These are phyloP conservation scores for Ceratina calcarata DNA, from an alignment of 1,140 invertebrate species.

Conservation along the genomic window DNA sequence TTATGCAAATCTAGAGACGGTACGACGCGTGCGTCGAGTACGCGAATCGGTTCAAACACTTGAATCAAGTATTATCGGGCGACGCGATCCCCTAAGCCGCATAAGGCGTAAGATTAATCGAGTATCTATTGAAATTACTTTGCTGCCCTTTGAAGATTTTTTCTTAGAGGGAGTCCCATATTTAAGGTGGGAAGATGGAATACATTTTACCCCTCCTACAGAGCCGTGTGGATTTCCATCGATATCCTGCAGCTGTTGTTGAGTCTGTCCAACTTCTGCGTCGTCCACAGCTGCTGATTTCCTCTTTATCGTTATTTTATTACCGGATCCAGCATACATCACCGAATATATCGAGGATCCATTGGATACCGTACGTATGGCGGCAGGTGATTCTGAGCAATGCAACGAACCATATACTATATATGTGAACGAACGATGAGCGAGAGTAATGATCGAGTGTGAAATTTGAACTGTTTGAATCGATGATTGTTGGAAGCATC, in stretches of 20 bases:
- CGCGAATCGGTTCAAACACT: conserved; percentile 47
- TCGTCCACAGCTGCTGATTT: conserved; percentile 83
- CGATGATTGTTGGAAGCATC: too few species aligned
- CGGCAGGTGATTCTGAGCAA: conserved; percentile 68
- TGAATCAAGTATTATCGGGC: conserved; percentile 51
- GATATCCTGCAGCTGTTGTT: conserved; percentile 56
- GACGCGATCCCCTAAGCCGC: conserved; percentile 25
- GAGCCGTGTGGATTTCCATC: conserved; percentile 70
- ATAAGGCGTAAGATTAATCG: conserved; percentile 56
- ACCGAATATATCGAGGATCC: conserved; percentile 88
- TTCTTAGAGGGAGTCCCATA: conserved; percentile 74
- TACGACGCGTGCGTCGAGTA: conserved; percentile 52
- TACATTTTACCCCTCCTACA: conserved; percentile 77
- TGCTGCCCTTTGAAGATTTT: conserved; percentile 78
- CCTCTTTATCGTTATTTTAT: conserved; percentile 91
- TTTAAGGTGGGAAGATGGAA: conserved; percentile 77
- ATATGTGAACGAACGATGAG: too few species aligned
- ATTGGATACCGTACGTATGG: conserved; percentile 83
- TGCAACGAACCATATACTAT: conserved; percentile 16
- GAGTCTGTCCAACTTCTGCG: conserved; percentile 56
- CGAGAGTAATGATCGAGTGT: too few species aligned
- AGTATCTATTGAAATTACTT: conserved; percentile 73
- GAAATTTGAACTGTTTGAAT: too few species aligned
- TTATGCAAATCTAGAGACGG: conserved; percentile 10
- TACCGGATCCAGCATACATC: conserved; percentile 88